Conservation (phyloP, 2,113 vertebrate species). For the Pelecanus crispus region DNA sequence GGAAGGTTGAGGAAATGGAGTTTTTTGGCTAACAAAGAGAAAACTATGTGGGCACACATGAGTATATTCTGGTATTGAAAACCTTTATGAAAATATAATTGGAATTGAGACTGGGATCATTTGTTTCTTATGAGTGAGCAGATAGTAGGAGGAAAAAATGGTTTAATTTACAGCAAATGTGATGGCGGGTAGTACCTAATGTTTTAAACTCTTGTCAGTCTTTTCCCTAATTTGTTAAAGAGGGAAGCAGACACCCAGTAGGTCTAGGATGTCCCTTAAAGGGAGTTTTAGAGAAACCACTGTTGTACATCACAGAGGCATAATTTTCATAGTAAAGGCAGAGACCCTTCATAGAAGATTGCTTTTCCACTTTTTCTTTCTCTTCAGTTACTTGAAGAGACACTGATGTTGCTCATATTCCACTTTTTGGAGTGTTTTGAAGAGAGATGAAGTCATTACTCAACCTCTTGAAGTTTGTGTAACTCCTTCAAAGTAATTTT, state of each 20-base stretch:
- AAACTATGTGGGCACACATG: background rate
- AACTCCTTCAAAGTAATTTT: constrained; percentile 35
- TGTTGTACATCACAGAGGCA: background rate
- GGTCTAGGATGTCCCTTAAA: background rate
- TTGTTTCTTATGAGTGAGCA: background rate
- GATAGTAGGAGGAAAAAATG: background rate
- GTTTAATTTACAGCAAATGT: background rate
- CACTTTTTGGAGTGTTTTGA: background rate
- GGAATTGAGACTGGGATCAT: background rate
- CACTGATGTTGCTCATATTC: background rate
- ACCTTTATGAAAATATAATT: background rate
- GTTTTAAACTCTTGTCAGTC: background rate
- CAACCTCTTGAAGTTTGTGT: constrained; percentile 30
- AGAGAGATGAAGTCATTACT: constrained; percentile 4
- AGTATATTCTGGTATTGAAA: background rate
- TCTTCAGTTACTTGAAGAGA: background rate
- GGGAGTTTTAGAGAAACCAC: background rate
- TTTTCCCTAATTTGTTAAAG: background rate
- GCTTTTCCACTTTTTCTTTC: background rate
- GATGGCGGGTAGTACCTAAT: background rate
- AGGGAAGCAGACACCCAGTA: background rate
- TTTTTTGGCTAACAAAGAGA: background rate
- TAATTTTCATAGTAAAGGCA: background rate
- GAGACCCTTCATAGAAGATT: background rate
- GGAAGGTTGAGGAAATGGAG: background rate